These are phyloP conservation scores for Drosophila setifemur DNA, from an alignment of 1,140 invertebrate genomes.

Conservation along the genomic window DNA sequence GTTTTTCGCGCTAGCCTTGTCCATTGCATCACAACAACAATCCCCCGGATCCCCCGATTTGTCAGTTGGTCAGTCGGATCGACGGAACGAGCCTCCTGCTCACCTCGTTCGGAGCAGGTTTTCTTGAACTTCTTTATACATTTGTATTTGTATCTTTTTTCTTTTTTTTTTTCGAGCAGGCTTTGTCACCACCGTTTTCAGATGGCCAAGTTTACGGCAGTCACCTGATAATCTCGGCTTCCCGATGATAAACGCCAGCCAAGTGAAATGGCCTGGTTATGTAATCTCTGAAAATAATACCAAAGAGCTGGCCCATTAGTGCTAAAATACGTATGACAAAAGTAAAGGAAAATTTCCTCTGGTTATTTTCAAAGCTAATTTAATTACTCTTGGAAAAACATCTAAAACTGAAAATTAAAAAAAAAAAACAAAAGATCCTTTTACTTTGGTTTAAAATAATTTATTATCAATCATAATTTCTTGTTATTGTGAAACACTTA, in stretches of 20 bases:
- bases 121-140: slow-evolving; percentile 6
- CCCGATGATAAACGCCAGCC: background rate
- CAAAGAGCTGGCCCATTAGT: no score
- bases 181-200: background rate
- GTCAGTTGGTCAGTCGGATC: slow-evolving; percentile 2
- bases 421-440: no score
- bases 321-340: no score
- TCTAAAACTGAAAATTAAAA: no score
- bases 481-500: no score
- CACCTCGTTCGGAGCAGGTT: slow-evolving; percentile 51
- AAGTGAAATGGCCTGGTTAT: background rate
- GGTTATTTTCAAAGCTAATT: no score
- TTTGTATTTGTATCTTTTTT: no score
- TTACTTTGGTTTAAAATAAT: no score
- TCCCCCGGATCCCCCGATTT: background rate
- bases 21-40: slow-evolving; percentile 49
- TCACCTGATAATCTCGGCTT: background rate
- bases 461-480: no score
- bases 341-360: no score
- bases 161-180: slow-evolving; percentile 1
- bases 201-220: background rate
- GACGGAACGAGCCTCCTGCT: slow-evolving; percentile 54
- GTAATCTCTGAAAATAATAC: background rate
- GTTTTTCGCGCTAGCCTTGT: slow-evolving; percentile 41
- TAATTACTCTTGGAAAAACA: no score